These are phyloP conservation scores for Macropis europaea DNA, from an alignment of 2,888 invertebrate species.

Conservation along the genomic window DNA sequence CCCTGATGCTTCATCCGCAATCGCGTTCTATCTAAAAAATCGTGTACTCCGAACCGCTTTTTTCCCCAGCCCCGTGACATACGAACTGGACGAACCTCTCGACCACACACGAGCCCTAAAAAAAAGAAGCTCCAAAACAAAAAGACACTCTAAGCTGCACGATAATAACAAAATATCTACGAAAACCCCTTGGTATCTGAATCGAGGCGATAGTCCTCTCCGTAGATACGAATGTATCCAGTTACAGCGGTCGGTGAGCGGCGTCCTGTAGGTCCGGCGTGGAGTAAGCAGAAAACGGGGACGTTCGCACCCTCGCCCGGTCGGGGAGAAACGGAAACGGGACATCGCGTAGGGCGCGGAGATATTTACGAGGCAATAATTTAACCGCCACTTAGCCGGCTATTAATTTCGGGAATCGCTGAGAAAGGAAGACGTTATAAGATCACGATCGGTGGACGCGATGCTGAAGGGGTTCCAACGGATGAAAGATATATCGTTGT, in stretches of 20 bases:
- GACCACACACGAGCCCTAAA: too few species aligned
- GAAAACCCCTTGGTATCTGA: not conserved
- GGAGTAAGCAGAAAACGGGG: constrained; percentile 56
- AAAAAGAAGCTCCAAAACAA: too few species aligned
- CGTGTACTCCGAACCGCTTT: too few species aligned
- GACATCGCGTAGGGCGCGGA: constrained; percentile 68
- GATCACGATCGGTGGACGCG: constrained; percentile 44
- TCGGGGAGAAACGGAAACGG: constrained; percentile 64
- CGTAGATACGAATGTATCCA: constrained; percentile 8
- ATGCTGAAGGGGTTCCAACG: constrained; percentile 36
- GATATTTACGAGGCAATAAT: constrained; percentile 80
- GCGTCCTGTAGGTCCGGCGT: constrained; percentile 33
- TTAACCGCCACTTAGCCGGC: constrained; percentile 79
- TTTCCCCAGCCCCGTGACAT: too few species aligned
- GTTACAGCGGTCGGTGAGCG: constrained; percentile 3
- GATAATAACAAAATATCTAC: not conserved
- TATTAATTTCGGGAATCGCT: constrained; percentile 79
- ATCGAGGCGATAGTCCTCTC: not conserved
- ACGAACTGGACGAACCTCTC: too few species aligned
- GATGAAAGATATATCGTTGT: constrained; percentile 46
- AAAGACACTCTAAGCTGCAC: too few species aligned
- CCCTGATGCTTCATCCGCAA: too few species aligned
- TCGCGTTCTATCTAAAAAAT: too few species aligned
- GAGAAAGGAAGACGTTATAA: constrained; percentile 73
- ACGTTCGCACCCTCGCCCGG: constrained; percentile 56